phyloP scores from a whole-genome alignment of 1,140 invertebrate genomes.

The Colletes gigas region DNA sequence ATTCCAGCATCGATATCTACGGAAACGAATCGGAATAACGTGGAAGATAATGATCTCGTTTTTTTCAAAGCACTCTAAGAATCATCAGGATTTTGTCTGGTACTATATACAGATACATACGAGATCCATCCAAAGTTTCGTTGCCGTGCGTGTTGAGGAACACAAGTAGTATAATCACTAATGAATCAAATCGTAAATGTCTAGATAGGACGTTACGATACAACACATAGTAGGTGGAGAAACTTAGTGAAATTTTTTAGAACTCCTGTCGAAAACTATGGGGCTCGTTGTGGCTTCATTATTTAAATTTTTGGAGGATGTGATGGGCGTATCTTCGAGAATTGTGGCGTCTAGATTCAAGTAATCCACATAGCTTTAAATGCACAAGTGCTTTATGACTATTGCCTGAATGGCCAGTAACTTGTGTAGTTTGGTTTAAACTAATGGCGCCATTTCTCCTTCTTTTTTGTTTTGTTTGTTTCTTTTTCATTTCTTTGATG shows the following conservation, averaged over 20 bases:
- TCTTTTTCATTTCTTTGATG: background rate
- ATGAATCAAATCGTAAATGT: conserved; percentile 72
- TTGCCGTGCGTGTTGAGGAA: conserved; percentile 63
- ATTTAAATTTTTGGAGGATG: conserved; percentile 62
- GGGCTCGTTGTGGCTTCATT: conserved; percentile 75
- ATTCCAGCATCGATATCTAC: conserved; percentile 40
- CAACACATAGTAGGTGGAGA: conserved; percentile 71
- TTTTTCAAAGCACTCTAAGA: conserved; percentile 29
- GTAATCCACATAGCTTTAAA: conserved; percentile 40
- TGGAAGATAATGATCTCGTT: conserved; percentile 51
- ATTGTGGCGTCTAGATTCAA: conserved; percentile 36
- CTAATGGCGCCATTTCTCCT: conserved; percentile 30
- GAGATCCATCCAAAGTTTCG: conserved; percentile 60
- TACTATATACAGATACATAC: conserved; percentile 44
- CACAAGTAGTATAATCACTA: conserved; percentile 65
- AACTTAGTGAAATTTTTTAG: conserved; percentile 78
- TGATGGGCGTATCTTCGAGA: conserved; percentile 59
- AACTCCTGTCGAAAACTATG: conserved; percentile 76
- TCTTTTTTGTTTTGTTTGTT: conserved; percentile 17
- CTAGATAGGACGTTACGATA: conserved; percentile 61
- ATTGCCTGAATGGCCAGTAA: conserved; percentile 53
- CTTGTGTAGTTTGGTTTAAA: conserved; percentile 51
- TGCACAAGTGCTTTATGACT: conserved; percentile 57
- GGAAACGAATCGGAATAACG: conserved; percentile 2
- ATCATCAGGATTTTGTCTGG: conserved; percentile 57